Base-by-base conservation (phyloP, 2,113 vertebrate species). In the Nannobrachium achirus region DNA sequence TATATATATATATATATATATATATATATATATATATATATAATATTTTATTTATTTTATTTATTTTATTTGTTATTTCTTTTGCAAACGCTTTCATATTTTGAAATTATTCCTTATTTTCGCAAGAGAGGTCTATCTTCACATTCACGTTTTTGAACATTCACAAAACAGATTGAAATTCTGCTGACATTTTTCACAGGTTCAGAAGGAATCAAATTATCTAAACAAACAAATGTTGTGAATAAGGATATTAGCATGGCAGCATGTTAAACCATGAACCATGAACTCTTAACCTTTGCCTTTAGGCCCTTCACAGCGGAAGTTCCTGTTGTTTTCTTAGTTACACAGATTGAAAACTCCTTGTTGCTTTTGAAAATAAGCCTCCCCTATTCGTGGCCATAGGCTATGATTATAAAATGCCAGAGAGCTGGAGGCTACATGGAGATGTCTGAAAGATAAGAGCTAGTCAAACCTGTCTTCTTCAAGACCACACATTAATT, bases 321-420 rank as follows among this genome's bases (percentile, higher is more conserved):
- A 83, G 79, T 90, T 86, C 82, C 83, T 83, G 81, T 83, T 89
- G 74, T 86, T 82, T 85, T 87, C 82, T 72, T 78, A 77, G 72
- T 74, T 44, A 41, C 81, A 79, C 13, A 15, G 78, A 81, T 70
- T 78, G 76, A 76, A 82, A 79, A 71, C 67, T 69, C 71, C 63
- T 75, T 81, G 81, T 59, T n/a, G 71, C 73, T 76, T 78, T 66
- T 39, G 20, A 72, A 88, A 85, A 73, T 65, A 74, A 86, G 73
- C 82, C 50, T 44, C 57, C 64, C 82, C 77, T 61, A 56, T 76
- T 66, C 50, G 7, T 50, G 5, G 79, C 88, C 61, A 3, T 18
- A 51, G 79, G 88, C 79, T 73, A 45, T 70, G 63, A 80, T 86
- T 81, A 62, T 63, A 65, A 67, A 77, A 76, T 63, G 69, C 75